A percentile compares a stretch with the other conserved stretches of the same genome.
Evolutionary conservation across 2,888 invertebrate species (phyloP).

Genomic region (Lapara coniferarum): DNA sequence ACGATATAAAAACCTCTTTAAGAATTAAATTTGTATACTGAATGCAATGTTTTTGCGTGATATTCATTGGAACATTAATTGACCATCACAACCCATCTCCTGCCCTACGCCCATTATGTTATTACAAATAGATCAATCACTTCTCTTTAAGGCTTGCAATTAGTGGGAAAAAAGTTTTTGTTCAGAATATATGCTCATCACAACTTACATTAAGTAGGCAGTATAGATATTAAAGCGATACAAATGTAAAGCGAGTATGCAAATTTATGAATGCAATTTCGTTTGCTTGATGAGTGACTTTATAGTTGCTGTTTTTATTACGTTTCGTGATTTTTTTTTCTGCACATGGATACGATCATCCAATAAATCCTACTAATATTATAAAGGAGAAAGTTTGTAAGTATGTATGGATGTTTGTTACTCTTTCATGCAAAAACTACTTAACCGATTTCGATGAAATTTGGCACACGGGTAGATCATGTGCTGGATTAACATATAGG

Average conservation of each 20-base stretch:
- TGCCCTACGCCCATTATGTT: conserved; percentile 12
- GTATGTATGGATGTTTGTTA: no score
- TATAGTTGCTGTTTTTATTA: no score
- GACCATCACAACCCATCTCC: background rate
- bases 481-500: no score
- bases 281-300: no score
- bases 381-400: no score
- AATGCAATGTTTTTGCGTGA: conserved; percentile 18
- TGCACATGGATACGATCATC: no score
- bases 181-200: background rate
- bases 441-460: no score
- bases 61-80: conserved; percentile 12
- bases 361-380: no score
- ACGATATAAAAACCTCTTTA: background rate
- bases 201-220: background rate
- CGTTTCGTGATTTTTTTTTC: no score
- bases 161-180: background rate
- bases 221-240: background rate
- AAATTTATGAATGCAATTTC: no score
- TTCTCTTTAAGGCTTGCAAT: conserved; percentile 9
- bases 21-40: conserved; percentile 8
- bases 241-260: background rate
- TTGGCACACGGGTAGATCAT: no score
- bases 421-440: no score
- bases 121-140: conserved; percentile 20